These are phyloP conservation scores for Ooceraea biroi DNA, from an alignment of 1,140 invertebrate species.

Conservation along the genomic window DNA sequence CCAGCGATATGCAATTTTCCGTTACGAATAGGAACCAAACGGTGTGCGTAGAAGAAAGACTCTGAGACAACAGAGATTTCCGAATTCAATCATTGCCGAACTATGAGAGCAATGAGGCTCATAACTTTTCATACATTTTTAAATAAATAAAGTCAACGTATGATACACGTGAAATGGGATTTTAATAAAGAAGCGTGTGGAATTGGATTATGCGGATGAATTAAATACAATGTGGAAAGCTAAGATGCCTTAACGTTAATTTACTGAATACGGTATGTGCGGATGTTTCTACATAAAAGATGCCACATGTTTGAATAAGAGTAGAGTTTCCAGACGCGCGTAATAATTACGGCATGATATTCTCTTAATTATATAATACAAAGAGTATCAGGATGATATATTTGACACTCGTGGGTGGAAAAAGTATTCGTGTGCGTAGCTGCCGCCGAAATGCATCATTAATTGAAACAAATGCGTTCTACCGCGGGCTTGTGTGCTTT, in stretches of 20 bases:
- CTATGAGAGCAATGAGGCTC: too few species aligned
- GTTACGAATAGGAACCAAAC: not conserved
- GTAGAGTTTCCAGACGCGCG: not conserved
- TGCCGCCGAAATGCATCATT: conserved; percentile 58
- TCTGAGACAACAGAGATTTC: conserved; percentile 15
- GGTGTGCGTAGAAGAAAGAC: not conserved
- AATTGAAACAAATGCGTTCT: conserved; percentile 56
- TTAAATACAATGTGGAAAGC: too few species aligned
- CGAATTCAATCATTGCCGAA: not conserved
- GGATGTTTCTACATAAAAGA: too few species aligned
- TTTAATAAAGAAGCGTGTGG: too few species aligned
- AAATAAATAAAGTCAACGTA: too few species aligned
- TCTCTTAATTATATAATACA: conserved; percentile 41
- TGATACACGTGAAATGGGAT: too few species aligned
- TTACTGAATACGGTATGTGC: too few species aligned
- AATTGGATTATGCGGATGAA: too few species aligned
- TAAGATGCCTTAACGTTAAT: too few species aligned
- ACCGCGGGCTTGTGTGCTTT: conserved; percentile 28
- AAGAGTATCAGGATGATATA: conserved; percentile 55
- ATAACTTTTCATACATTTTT: too few species aligned
- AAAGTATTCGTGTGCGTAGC: conserved; percentile 45
- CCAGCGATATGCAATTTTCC: conserved; percentile 4
- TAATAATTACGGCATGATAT: conserved; percentile 20
- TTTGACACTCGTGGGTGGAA: conserved; percentile 34
- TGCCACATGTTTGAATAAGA: too few species aligned